Percentiles rank a stretch among this genome's conserved stretches.
Evolutionary conservation across 2,113 vertebrate species (phyloP).

Genomic region (Progne subis): DNA sequence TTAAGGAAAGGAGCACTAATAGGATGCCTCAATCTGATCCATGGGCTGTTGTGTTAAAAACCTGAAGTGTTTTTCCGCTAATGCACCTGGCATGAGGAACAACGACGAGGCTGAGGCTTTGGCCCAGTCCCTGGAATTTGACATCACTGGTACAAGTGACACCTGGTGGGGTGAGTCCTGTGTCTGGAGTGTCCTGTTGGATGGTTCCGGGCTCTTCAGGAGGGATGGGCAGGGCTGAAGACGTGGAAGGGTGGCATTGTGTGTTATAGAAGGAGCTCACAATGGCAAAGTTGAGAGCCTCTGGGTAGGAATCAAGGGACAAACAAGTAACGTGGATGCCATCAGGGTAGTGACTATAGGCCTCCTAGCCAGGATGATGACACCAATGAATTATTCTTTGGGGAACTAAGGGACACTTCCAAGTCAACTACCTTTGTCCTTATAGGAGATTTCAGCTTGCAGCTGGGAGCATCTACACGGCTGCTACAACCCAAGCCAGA

Average conservation of each 20-base stretch:
- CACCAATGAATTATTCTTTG: not conserved
- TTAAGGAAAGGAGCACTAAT: not conserved
- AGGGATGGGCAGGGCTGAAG: not conserved
- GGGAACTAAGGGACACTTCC: not conserved
- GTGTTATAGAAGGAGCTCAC: not conserved
- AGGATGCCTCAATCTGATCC: not conserved
- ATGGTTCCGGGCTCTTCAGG: not conserved
- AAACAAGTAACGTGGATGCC: not conserved
- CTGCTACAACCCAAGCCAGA: not conserved
- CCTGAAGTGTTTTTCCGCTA: not conserved
- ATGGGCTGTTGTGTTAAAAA: not conserved
- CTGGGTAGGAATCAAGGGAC: not conserved
- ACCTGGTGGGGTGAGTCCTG: not conserved
- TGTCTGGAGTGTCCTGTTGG: not conserved
- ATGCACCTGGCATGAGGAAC: accelerated
- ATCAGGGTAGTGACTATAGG: not conserved
- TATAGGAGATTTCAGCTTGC: not conserved
- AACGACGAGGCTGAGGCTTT: not conserved
- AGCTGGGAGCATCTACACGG: not conserved
- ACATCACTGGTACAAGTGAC: not conserved
- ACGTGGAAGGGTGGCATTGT: not conserved
- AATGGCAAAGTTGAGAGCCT: not conserved
- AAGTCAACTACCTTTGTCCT: not conserved
- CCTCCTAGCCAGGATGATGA: not conserved
- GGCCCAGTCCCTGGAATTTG: not conserved